phyloP scores from a whole-genome alignment of 2,797 vertebrate genomes.

The Eidolon dupreanum region DNA sequence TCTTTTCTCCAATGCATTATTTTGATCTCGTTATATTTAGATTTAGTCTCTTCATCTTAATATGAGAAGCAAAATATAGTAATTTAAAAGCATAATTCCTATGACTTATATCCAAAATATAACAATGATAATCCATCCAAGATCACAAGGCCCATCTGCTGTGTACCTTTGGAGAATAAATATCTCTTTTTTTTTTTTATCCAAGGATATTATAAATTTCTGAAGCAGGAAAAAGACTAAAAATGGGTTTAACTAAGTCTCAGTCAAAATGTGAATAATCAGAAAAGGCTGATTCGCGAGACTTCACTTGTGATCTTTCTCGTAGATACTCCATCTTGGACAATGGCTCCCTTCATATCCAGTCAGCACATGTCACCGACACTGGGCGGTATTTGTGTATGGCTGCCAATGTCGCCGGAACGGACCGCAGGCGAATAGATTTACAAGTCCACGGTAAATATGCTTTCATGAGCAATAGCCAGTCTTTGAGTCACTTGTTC shows the following conservation, averaged over 20 bases:
- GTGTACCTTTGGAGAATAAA: background rate
- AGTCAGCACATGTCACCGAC: constrained; percentile 90
- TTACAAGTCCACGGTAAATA: constrained; percentile 93
- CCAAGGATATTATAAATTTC: background rate
- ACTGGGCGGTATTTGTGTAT: constrained; percentile 94
- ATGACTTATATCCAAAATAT: background rate
- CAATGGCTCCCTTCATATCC: constrained; percentile 92
- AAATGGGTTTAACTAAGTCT: background rate
- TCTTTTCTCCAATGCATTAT: background rate
- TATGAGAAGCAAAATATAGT: background rate
- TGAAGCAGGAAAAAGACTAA: background rate
- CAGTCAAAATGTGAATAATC: background rate
- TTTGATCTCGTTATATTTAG: background rate
- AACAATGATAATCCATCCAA: background rate
- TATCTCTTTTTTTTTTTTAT: background rate
- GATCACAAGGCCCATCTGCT: background rate
- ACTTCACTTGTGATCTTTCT: constrained; percentile 34
- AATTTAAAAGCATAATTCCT: background rate
- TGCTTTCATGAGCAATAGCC: background rate
- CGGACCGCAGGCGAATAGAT: constrained; percentile 91
- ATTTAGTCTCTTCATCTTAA: background rate
- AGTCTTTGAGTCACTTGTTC: background rate
- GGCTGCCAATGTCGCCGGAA: constrained; percentile 95
- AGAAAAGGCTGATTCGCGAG: background rate
- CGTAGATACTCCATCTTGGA: constrained; percentile 90